phyloP scores from a whole-genome alignment of 2,113 vertebrate species.

The Peromyscus leucopus region DNA sequence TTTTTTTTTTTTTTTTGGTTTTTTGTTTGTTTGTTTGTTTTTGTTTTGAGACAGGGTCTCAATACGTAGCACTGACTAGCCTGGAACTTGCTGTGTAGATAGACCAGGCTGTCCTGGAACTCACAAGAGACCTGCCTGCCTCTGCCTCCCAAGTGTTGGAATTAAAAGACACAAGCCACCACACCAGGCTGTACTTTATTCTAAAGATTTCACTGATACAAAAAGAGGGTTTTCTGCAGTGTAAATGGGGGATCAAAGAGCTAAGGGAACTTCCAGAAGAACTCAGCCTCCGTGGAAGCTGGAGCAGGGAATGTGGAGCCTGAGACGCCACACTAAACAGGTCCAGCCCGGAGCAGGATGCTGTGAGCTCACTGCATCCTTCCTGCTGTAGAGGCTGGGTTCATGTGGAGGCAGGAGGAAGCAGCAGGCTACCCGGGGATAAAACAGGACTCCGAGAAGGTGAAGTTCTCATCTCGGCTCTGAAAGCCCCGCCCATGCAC shows the following conservation, averaged over 20 bases:
- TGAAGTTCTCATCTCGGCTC: background rate
- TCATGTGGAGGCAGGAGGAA: background rate
- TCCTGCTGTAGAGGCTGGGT: background rate
- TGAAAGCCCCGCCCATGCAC: conserved; percentile 40
- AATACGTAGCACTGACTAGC: background rate
- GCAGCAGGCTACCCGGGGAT: background rate
- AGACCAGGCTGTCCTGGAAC: background rate
- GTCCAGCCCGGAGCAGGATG: background rate
- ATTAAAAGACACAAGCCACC: background rate
- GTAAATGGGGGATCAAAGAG: background rate
- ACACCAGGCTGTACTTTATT: background rate
- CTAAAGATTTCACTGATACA: background rate
- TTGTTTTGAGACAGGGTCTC: background rate
- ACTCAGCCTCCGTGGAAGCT: background rate
- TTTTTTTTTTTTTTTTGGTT: background rate
- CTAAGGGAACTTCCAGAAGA: background rate
- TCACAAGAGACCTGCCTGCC: background rate
- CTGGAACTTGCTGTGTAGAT: background rate
- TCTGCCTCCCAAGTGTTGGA: background rate
- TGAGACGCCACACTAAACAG: background rate
- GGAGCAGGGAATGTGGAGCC: background rate
- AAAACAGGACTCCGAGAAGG: background rate
- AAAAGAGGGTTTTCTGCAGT: background rate
- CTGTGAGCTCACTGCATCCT: background rate
- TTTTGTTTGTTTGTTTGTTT: too few species aligned